Conservation (phyloP, 2,888 invertebrate genomes). For the Dicyrtomina minuta region DNA sequence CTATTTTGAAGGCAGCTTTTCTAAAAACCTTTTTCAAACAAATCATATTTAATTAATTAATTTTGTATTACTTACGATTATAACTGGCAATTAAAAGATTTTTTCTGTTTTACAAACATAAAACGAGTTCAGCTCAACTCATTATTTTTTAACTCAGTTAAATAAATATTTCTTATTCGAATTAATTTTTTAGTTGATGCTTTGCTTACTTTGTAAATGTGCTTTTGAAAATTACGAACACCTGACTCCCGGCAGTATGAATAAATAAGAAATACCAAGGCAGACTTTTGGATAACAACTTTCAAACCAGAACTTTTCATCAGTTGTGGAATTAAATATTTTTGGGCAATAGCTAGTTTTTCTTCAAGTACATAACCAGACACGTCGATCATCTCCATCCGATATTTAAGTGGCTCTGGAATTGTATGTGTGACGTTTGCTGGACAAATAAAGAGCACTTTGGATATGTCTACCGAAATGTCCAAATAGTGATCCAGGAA, state of each 20-base stretch:
- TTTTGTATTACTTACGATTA: not conserved
- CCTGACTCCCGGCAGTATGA: constrained; percentile 97
- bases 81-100: too few species aligned
- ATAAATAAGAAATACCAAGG: constrained; percentile 78
- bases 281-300: constrained; percentile 70
- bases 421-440: constrained; percentile 95
- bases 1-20: constrained; percentile 94
- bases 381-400: constrained; percentile 99
- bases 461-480: constrained; percentile 93
- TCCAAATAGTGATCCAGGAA: constrained; percentile 98
- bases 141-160: too few species aligned
- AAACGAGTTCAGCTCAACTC: too few species aligned
- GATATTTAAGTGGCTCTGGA: constrained; percentile 91
- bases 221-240: constrained; percentile 95
- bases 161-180: too few species aligned
- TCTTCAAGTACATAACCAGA: constrained; percentile 99
- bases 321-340: constrained; percentile 92
- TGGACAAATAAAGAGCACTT: constrained; percentile 95
- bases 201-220: constrained; percentile 85
- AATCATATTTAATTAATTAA: not conserved
- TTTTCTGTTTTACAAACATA: too few species aligned
- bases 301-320: constrained; percentile 79
- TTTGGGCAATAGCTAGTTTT: constrained; percentile 92
- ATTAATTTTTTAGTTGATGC: too few species aligned
- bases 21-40: constrained; percentile 61